These are phyloP conservation scores for Dexiosoma caninum DNA, from an alignment of 2,888 invertebrate genomes.

Conservation along the genomic window DNA sequence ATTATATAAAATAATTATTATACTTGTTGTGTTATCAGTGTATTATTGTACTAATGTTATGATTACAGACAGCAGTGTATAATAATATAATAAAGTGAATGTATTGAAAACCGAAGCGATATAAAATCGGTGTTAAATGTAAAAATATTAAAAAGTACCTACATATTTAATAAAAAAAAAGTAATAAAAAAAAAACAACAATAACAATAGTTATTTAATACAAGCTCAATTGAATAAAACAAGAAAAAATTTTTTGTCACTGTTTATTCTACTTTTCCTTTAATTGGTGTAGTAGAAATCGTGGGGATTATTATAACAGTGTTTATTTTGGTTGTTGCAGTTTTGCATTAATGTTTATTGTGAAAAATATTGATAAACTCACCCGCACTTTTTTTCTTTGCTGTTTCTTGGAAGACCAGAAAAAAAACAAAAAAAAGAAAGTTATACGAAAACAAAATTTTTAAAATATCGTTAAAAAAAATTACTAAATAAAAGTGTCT, in stretches of 20 bases:
- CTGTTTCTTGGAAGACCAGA: neutral
- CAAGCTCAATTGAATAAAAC: neutral
- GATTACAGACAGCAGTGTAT: constrained; percentile 11
- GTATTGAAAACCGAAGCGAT: constrained; percentile 7
- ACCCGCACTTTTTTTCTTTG: neutral
- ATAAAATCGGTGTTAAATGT: constrained; percentile 49
- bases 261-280: neutral
- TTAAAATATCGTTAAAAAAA: neutral
- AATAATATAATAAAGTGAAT: constrained; percentile 35
- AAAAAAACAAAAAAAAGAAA: constrained; percentile 8
- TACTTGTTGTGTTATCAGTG: constrained; percentile 49
- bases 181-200: neutral
- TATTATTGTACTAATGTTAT: neutral
- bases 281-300: neutral
- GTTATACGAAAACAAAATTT: neutral
- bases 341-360: constrained; percentile 12
- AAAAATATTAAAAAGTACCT: constrained; percentile 19
- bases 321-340: constrained; percentile 23
- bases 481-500: neutral
- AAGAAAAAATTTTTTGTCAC: constrained; percentile 8
- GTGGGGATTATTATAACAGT: constrained; percentile 32
- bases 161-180: neutral
- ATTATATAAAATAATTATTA: constrained; percentile 5
- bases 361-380: constrained; percentile 9
- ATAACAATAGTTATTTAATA: neutral